A percentile compares a stretch with the other conserved stretches of the same genome.
Evolutionary conservation across 2,888 invertebrate species (phyloP).

Genomic region (Silvanus unidentatus): DNA sequence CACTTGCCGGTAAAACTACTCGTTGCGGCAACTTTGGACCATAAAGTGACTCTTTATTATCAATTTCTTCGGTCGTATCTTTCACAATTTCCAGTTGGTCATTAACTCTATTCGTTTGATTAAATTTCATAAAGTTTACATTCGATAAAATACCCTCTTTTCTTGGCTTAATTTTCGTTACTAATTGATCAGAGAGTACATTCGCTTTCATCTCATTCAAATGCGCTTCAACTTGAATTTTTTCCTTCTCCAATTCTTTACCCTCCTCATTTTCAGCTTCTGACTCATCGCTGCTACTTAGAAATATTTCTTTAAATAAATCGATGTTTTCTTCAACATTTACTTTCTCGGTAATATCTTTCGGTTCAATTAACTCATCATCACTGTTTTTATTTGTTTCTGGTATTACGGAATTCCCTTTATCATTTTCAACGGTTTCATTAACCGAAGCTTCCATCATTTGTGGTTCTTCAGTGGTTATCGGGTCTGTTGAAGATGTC

Average conservation of each 20-base stretch:
- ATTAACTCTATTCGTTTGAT: neutral
- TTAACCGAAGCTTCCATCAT: neutral
- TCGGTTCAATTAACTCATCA: slow-evolving; percentile 2
- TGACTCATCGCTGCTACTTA: slow-evolving; percentile 66
- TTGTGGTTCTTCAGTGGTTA: slow-evolving; percentile 5
- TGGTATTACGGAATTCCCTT: neutral
- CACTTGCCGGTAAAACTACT: neutral
- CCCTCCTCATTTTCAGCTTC: slow-evolving; percentile 39
- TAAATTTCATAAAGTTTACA: slow-evolving; percentile 27
- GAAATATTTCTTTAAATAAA: slow-evolving; percentile 84
- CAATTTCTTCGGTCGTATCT: neutral
- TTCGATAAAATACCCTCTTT: slow-evolving; percentile 43
- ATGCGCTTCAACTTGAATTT: slow-evolving; percentile 16
- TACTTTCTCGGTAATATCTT: slow-evolving; percentile 39
- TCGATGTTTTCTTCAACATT: slow-evolving; percentile 57
- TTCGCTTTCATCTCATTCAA: slow-evolving; percentile 32
- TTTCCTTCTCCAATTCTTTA: slow-evolving; percentile 26
- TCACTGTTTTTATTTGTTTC: slow-evolving; percentile 5
- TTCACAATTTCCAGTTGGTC: neutral
- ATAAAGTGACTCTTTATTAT: slow-evolving; percentile 15
- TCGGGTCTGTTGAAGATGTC: no score
- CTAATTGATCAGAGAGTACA: slow-evolving; percentile 35
- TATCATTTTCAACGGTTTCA: slow-evolving; percentile 10
- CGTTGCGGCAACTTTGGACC: slow-evolving; percentile 31
- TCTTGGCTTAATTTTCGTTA: slow-evolving; percentile 40